A percentile compares a stretch with the other conserved stretches of the same genome.
phyloP scores from a whole-genome alignment of 1,140 invertebrate species.

The Conus ventricosus region DNA sequence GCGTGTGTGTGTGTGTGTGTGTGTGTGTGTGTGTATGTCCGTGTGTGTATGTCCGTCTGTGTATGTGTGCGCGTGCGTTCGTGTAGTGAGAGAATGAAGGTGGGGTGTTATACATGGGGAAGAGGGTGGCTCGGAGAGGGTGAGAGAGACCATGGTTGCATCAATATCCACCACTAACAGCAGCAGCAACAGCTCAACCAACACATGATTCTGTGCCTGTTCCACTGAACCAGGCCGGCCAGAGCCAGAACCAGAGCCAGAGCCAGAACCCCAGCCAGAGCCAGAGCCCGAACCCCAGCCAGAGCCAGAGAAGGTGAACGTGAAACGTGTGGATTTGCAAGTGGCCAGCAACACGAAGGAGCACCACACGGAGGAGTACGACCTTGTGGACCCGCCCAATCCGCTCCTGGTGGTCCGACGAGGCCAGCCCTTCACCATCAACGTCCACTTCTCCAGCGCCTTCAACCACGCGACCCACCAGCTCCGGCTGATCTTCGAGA shows the following conservation, averaged over 20 bases:
- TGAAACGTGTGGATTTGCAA: not conserved
- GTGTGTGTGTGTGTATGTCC: no score
- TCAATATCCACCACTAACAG: no score
- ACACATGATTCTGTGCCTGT: not conserved
- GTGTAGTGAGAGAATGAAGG: no score
- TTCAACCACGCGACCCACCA: slow-evolving; percentile 48
- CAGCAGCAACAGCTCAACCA: no score
- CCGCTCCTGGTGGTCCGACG: slow-evolving; percentile 51
- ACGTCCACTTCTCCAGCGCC: slow-evolving; percentile 41
- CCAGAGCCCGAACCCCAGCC: not conserved
- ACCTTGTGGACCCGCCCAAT: slow-evolving; percentile 36
- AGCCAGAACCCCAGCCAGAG: not conserved
- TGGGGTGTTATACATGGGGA: no score
- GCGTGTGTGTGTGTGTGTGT: no score
- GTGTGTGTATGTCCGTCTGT: no score
- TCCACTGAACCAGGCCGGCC: no score
- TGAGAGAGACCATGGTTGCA: no score
- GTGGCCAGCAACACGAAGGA: slow-evolving; percentile 42
- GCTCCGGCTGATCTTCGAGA: slow-evolving; percentile 36
- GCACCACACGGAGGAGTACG: slow-evolving; percentile 52
- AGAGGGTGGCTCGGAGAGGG: no score
- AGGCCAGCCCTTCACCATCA: slow-evolving; percentile 51
- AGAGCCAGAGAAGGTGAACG: not conserved
- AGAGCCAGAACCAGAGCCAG: not conserved
- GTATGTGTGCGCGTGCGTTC: no score